A percentile compares a stretch with the other conserved stretches of the same genome.
These are phyloP conservation scores for Lasiurus cinereus DNA, from an alignment of 2,113 vertebrate genomes.

Conservation along the genomic window DNA sequence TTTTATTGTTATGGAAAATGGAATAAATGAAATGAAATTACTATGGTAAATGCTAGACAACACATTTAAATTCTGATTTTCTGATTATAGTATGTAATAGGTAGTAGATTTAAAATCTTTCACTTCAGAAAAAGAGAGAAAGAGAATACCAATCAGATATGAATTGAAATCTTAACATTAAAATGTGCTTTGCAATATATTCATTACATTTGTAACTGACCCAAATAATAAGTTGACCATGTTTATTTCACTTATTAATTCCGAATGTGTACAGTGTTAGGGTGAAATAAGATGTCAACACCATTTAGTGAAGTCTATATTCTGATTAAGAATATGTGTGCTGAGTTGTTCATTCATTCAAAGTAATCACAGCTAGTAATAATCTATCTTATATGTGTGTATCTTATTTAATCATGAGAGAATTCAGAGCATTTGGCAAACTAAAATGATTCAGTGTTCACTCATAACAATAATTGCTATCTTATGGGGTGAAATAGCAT, in stretches of 20 bases:
- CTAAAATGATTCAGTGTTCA: conserved; percentile 59
- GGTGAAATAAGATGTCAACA: conserved; percentile 78
- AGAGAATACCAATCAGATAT: conserved; percentile 68
- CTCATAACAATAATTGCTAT: conserved; percentile 23
- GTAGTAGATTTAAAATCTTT: conserved; percentile 68
- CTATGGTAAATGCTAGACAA: conserved; percentile 43
- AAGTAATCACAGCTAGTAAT: conserved; percentile 65
- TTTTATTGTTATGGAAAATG: conserved; percentile 45
- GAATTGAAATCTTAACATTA: conserved; percentile 71
- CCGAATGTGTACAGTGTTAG: conserved; percentile 68
- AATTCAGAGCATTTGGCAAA: conserved; percentile 58
- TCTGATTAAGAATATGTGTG: conserved; percentile 77
- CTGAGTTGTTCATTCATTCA: conserved; percentile 72
- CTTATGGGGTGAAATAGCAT: conserved; percentile 10
- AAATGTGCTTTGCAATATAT: conserved; percentile 75
- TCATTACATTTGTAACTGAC: conserved; percentile 84
- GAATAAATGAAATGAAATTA: conserved; percentile 48
- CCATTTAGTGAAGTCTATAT: conserved; percentile 80
- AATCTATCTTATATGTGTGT: conserved; percentile 64
- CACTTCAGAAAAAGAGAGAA: conserved; percentile 68
- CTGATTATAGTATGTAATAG: conserved; percentile 63
- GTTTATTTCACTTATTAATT: conserved; percentile 83
- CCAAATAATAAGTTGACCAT: conserved; percentile 82
- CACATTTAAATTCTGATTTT: conserved; percentile 72
- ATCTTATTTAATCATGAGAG: conserved; percentile 65